Percentiles rank a stretch among this genome's conserved stretches.
These are phyloP conservation scores for Leiothrix lutea DNA, from an alignment of 2,113 vertebrate genomes.

Conservation along the genomic window DNA sequence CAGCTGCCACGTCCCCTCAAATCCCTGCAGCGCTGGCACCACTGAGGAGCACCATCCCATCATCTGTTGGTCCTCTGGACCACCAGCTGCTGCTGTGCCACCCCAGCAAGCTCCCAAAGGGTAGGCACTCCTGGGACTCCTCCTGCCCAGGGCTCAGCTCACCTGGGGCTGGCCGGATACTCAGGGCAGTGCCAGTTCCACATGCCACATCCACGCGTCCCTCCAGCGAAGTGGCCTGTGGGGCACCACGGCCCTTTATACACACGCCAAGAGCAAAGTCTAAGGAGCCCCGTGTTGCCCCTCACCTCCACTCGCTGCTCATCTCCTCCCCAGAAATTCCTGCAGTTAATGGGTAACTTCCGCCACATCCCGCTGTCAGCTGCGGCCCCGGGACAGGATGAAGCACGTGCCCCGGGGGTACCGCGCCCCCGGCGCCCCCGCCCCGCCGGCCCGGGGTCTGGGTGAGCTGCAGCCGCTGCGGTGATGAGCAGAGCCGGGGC, in stretches of 20 bases:
- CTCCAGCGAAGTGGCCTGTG: background rate
- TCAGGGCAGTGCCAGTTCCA: background rate
- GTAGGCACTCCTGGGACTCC: background rate
- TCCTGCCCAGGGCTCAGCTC: background rate
- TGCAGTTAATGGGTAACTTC: slow-evolving; percentile 80
- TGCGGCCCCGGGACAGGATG: rapidly evolving
- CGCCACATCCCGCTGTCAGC: background rate
- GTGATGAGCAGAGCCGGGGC: rapidly evolving
- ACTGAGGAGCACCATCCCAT: background rate
- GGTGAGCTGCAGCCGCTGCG: rapidly evolving
- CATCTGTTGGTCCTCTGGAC: background rate
- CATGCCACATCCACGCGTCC: slow-evolving; percentile 18
- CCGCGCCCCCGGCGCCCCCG: rapidly evolving
- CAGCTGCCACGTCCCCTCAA: rapidly evolving
- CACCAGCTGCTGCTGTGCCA: background rate
- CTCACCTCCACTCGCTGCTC: slow-evolving; percentile 18
- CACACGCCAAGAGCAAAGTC: slow-evolving; percentile 75
- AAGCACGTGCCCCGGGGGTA: background rate
- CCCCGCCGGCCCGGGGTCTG: background rate
- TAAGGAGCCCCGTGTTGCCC: slow-evolving; percentile 41
- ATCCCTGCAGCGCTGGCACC: background rate
- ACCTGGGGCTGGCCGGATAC: slow-evolving; percentile 14
- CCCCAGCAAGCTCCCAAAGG: background rate
- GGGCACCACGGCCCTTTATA: slow-evolving; percentile 64
- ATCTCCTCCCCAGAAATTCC: slow-evolving; percentile 67